Conservation (phyloP, 2,888 invertebrate genomes). For the Dugesia japonica region DNA sequence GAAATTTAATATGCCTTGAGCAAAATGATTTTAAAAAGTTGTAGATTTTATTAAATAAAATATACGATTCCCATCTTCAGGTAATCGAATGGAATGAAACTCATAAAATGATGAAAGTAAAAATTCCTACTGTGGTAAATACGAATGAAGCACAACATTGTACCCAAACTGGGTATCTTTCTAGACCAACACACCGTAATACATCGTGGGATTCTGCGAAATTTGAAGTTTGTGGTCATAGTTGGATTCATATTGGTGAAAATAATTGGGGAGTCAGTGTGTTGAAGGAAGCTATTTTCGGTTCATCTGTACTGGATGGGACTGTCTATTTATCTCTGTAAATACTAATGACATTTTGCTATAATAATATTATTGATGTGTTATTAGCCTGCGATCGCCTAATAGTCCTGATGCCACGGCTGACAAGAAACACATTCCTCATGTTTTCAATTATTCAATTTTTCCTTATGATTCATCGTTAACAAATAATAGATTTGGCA, state of each 20-base stretch:
- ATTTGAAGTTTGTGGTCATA: constrained; percentile 52
- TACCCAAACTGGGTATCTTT: constrained; percentile 49
- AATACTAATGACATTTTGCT: too few species aligned
- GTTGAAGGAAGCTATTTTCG: constrained; percentile 44
- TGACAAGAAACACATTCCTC: constrained; percentile 47
- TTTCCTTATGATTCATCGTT: constrained; percentile 41
- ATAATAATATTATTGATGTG: neutral
- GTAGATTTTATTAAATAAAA: too few species aligned
- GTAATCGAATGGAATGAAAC: constrained; percentile 50
- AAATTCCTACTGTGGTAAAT: constrained; percentile 48
- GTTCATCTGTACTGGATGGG: neutral
- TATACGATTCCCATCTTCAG: too few species aligned
- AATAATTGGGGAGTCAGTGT: constrained; percentile 49
- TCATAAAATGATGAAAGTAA: constrained; percentile 51
- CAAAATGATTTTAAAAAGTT: too few species aligned
- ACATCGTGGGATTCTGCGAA: constrained; percentile 52
- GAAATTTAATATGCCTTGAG: too few species aligned
- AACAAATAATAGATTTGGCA: neutral
- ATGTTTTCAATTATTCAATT: constrained; percentile 49
- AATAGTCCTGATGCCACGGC: constrained; percentile 50
- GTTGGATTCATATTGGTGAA: constrained; percentile 51
- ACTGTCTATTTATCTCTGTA: neutral
- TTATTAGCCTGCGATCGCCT: constrained; percentile 47
- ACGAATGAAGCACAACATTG: constrained; percentile 48
- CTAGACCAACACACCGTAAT: constrained; percentile 50